Evolutionary conservation across 2,888 invertebrate genomes (phyloP).

Genomic region (Alloscopus bannaensis): DNA sequence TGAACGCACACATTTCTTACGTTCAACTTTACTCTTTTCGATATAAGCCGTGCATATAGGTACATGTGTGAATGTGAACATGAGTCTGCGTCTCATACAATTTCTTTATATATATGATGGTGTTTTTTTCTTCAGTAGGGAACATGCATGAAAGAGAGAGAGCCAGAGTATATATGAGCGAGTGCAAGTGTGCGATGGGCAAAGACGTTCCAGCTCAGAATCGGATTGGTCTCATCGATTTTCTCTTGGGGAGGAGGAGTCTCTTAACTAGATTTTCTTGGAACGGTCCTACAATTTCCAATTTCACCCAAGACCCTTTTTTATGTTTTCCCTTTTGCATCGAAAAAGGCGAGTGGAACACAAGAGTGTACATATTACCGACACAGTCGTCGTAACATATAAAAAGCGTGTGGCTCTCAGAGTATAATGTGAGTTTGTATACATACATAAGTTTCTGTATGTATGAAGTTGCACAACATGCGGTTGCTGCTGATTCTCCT

Average conservation of each 20-base stretch:
- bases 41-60: neutral
- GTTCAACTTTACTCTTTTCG: too few relatives aligned
- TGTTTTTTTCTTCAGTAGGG: too few relatives aligned
- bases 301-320: constrained; percentile 74
- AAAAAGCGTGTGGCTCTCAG: constrained; percentile 1
- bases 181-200: constrained; percentile 63
- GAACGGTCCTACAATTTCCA: constrained; percentile 74
- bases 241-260: constrained; percentile 73
- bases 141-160: too few relatives aligned
- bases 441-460: neutral
- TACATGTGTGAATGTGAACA: neutral
- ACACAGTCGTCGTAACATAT: constrained; percentile 28
- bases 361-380: neutral
- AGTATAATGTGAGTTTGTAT: neutral
- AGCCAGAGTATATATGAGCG: too few relatives aligned
- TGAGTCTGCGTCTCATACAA: too few relatives aligned
- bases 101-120: too few relatives aligned
- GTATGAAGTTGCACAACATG: constrained; percentile 57
- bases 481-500: constrained; percentile 40
- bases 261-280: constrained; percentile 74
- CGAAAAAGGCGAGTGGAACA: constrained; percentile 70
- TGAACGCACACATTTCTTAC: constrained; percentile 34
- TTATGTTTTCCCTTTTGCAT: constrained; percentile 73
- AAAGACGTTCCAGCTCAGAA: constrained; percentile 73
- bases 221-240: constrained; percentile 74